Conservation (phyloP, 2,888 invertebrate species). For the Neoascia interrupta region DNA sequence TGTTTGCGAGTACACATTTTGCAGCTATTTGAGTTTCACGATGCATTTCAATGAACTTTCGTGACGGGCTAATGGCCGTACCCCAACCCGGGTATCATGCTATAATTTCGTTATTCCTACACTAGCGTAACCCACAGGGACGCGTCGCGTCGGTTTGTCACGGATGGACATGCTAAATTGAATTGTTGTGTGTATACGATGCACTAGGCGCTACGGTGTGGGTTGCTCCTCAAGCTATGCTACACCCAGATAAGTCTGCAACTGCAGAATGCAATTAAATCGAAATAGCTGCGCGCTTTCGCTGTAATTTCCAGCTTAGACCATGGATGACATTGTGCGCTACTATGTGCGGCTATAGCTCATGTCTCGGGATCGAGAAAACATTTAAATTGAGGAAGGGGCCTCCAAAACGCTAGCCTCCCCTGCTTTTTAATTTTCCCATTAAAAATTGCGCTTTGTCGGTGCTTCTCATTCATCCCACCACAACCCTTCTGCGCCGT, state of each 20-base stretch:
- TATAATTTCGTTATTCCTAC: conserved; percentile 59
- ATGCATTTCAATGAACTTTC: conserved; percentile 60
- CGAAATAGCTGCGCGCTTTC: conserved; percentile 44
- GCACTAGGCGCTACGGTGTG: not conserved
- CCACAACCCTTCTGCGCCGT: conserved; percentile 4
- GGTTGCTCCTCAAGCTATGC: not conserved
- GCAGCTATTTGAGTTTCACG: conserved; percentile 36
- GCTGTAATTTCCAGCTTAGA: conserved; percentile 43
- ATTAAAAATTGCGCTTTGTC: conserved; percentile 33
- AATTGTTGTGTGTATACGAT: conserved; percentile 55
- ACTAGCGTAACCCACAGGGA: conserved; percentile 34
- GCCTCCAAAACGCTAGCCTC: conserved; percentile 24
- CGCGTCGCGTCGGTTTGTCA: conserved; percentile 50
- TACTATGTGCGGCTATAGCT: conserved; percentile 25
- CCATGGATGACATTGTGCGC: conserved; percentile 16
- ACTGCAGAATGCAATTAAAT: conserved; percentile 62
- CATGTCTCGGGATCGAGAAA: conserved; percentile 13
- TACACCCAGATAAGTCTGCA: conserved; percentile 23
- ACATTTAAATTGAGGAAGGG: conserved; percentile 42
- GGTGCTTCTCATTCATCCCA: not conserved
- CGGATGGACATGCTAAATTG: conserved; percentile 69
- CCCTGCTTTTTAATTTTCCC: conserved; percentile 51
- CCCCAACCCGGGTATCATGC: conserved; percentile 42
- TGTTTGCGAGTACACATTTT: conserved; percentile 6
- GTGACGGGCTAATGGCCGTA: conserved; percentile 17